Conservation (phyloP, 2,888 invertebrate genomes). For the Synanthedon tipuliformis region DNA sequence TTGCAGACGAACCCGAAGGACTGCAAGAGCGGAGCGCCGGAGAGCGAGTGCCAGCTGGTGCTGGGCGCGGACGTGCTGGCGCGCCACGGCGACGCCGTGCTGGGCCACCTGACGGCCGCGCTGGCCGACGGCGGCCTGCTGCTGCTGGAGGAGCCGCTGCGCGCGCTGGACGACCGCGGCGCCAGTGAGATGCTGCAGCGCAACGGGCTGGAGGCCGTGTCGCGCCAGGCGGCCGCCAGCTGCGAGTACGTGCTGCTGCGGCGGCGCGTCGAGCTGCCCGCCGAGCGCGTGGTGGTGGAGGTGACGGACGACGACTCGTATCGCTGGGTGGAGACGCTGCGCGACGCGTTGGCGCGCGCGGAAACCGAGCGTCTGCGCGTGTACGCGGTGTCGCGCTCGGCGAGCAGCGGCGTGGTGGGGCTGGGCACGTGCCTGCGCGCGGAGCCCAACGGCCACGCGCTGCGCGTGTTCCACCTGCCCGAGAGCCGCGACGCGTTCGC, state of each 20-base stretch:
- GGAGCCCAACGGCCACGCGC: constrained; percentile 85
- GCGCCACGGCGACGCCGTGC: constrained; percentile 60
- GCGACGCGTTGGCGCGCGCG: constrained; percentile 77
- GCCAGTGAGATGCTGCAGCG: constrained; percentile 34
- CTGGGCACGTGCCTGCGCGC: constrained; percentile 89
- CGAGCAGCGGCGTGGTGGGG: constrained; percentile 84
- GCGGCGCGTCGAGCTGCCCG: constrained; percentile 44
- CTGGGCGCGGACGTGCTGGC: constrained; percentile 75
- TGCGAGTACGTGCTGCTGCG: constrained; percentile 77
- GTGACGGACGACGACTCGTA: constrained; percentile 76
- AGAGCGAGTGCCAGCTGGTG: constrained; percentile 77
- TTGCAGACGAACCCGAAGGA: constrained; percentile 64
- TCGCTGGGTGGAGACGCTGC: constrained; percentile 85
- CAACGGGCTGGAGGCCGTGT: constrained; percentile 35
- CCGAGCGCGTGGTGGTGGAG: constrained; percentile 67
- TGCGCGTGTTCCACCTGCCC: constrained; percentile 79
- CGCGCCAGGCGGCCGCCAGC: constrained; percentile 71
- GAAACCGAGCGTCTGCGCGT: constrained; percentile 72
- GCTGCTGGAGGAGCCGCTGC: constrained; percentile 76
- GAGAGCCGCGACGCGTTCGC: constrained; percentile 73
- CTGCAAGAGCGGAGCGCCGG: constrained; percentile 66
- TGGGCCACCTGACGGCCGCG: constrained; percentile 72
- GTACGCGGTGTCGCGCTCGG: constrained; percentile 76
- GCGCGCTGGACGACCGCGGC: constrained; percentile 49
- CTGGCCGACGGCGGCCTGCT: constrained; percentile 78